A percentile compares a stretch with the other conserved stretches of the same genome.
phyloP scores from a whole-genome alignment of 2,888 invertebrate species.

The Lochmaea crataegi region DNA sequence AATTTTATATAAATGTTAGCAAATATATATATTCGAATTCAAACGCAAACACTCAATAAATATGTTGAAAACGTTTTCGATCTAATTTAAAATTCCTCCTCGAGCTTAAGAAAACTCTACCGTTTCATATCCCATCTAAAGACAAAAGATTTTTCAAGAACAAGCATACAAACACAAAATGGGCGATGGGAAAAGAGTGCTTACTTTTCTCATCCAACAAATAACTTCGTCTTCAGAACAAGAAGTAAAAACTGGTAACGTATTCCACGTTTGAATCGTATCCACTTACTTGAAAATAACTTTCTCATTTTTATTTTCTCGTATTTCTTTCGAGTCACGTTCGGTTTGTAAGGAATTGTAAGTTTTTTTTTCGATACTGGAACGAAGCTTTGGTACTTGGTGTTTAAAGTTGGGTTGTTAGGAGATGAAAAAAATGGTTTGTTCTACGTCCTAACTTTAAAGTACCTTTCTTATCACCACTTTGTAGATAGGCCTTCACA shows the following conservation, averaged over 20 bases:
- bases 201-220: constrained; percentile 19
- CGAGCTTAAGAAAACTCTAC: not conserved
- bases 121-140: not conserved
- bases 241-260: constrained; percentile 24
- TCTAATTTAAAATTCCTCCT: not conserved
- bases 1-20: not conserved
- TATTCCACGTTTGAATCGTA: constrained; percentile 24
- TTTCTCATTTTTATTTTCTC: constrained; percentile 9
- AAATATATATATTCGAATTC: not conserved
- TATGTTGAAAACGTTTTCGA: not conserved
- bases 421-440: too few relatives aligned
- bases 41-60: not conserved
- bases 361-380: too few relatives aligned
- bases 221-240: constrained; percentile 28
- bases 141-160: constrained; percentile 5
- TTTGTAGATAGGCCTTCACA: too few relatives aligned
- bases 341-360: too few relatives aligned
- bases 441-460: too few relatives aligned
- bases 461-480: too few relatives aligned
- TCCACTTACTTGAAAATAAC: constrained; percentile 28
- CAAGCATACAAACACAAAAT: constrained; percentile 7
- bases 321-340: not conserved
- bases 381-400: too few relatives aligned
- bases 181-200: constrained; percentile 8
- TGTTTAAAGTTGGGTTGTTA: too few relatives aligned